Conservation (phyloP, 2,888 invertebrate species). For the Leptinotarsa haldemani region DNA sequence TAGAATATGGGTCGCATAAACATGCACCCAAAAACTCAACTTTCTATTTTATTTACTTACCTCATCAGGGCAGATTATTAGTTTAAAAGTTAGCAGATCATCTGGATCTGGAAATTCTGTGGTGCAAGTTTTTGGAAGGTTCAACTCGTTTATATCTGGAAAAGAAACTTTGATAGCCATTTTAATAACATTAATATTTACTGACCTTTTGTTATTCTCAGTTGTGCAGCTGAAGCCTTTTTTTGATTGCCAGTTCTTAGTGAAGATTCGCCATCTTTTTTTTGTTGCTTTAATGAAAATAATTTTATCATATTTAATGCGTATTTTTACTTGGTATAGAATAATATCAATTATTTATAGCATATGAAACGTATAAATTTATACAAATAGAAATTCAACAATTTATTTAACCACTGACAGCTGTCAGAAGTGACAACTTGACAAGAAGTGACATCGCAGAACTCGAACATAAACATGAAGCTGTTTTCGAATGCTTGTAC, state of each 20-base stretch:
- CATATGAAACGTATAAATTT: slow-evolving; percentile 20
- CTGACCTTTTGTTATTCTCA: slow-evolving; percentile 96
- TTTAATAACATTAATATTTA: slow-evolving; percentile 24
- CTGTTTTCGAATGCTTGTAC: no score
- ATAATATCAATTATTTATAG: slow-evolving; percentile 23
- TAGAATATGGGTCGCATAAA: background rate
- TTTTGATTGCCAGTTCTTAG: slow-evolving; percentile 83
- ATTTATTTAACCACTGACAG: slow-evolving; percentile 11
- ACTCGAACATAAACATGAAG: no score
- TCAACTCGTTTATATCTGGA: slow-evolving; percentile 96
- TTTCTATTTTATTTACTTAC: slow-evolving; percentile 61
- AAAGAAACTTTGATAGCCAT: slow-evolving; percentile 54
- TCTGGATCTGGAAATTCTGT: slow-evolving; percentile 97
- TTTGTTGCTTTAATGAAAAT: slow-evolving; percentile 98
- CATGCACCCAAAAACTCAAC: background rate
- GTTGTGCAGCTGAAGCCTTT: slow-evolving; percentile 95
- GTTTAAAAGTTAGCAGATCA: slow-evolving; percentile 94
- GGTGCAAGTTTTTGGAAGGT: slow-evolving; percentile 95
- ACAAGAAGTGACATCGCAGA: background rate
- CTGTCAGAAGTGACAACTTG: slow-evolving; percentile 21
- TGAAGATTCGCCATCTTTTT: slow-evolving; percentile 93
- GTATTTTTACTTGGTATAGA: slow-evolving; percentile 17
- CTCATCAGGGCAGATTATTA: slow-evolving; percentile 97
- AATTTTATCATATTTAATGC: slow-evolving; percentile 89
- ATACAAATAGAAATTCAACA: slow-evolving; percentile 17